phyloP scores from a whole-genome alignment of 2,113 vertebrate species.

The Tetrao urogallus region DNA sequence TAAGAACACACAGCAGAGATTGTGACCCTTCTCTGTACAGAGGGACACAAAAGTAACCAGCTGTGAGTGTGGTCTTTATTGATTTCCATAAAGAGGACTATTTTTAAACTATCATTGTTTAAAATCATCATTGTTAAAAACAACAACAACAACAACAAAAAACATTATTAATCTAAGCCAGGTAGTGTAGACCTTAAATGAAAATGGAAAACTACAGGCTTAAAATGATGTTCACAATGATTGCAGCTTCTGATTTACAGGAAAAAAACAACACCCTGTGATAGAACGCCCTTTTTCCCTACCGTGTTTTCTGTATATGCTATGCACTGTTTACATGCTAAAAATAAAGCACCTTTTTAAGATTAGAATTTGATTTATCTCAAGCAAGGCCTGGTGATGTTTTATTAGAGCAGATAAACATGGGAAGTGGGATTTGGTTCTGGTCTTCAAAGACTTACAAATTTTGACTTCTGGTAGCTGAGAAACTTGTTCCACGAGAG shows the following conservation, averaged over 20 bases:
- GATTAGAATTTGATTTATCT: not conserved
- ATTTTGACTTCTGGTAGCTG: not conserved
- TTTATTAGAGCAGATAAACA: not conserved
- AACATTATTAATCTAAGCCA: conserved; percentile 12
- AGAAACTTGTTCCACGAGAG: not conserved
- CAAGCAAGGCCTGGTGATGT: not conserved
- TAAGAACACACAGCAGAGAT: not conserved
- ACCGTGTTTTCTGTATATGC: not conserved
- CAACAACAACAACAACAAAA: not conserved
- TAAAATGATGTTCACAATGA: not conserved
- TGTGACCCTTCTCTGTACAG: not conserved
- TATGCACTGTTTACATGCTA: not conserved
- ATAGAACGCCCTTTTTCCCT: not conserved
- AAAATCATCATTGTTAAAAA: too few relatives aligned
- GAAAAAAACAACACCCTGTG: not conserved
- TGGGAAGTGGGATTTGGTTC: not conserved
- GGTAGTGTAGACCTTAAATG: not conserved
- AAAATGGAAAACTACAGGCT: conserved; percentile 28
- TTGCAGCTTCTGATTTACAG: not conserved
- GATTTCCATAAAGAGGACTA: not conserved
- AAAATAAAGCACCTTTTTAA: conserved; percentile 9
- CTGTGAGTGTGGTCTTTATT: not conserved
- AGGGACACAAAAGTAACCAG: not conserved
- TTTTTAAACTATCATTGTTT: not conserved
- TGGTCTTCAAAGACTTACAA: not conserved